phyloP scores from a whole-genome alignment of 2,113 vertebrate genomes.

The Microcebus griseorufus region DNA sequence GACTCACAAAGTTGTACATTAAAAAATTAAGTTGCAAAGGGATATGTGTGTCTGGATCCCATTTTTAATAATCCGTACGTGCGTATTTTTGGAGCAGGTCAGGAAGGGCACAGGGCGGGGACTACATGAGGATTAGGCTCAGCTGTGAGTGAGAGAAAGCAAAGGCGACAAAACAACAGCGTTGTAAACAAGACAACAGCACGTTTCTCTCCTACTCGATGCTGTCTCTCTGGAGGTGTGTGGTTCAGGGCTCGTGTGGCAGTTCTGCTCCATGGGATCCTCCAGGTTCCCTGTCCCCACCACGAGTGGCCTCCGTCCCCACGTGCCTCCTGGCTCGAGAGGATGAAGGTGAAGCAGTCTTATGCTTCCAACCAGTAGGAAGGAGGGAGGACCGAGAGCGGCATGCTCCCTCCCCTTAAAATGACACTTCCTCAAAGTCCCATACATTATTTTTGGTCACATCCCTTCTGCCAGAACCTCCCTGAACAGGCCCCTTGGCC shows the following conservation, averaged over 20 bases:
- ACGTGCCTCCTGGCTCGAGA: neutral
- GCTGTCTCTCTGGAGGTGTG: neutral
- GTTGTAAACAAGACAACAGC: neutral
- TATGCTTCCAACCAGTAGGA: neutral
- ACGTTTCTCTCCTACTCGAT: neutral
- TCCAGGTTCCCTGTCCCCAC: neutral
- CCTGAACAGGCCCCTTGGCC: neutral
- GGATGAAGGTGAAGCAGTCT: neutral
- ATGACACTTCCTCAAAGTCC: neutral
- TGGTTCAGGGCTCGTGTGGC: neutral
- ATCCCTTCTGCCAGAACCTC: neutral
- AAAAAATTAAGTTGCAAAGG: constrained; percentile 6
- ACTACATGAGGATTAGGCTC: neutral
- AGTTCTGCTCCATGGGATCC: neutral
- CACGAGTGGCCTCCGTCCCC: neutral
- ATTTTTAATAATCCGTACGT: neutral
- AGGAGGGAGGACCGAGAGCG: neutral
- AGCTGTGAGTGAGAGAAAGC: neutral
- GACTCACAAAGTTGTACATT: neutral
- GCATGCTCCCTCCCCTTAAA: neutral
- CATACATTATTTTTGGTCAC: neutral
- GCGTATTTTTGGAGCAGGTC: neutral
- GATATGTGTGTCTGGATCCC: neutral
- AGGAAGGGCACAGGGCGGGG: neutral
- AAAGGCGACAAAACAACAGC: neutral